Base-by-base conservation (phyloP, 2,888 invertebrate species). In the Hypercompe scribonia region DNA sequence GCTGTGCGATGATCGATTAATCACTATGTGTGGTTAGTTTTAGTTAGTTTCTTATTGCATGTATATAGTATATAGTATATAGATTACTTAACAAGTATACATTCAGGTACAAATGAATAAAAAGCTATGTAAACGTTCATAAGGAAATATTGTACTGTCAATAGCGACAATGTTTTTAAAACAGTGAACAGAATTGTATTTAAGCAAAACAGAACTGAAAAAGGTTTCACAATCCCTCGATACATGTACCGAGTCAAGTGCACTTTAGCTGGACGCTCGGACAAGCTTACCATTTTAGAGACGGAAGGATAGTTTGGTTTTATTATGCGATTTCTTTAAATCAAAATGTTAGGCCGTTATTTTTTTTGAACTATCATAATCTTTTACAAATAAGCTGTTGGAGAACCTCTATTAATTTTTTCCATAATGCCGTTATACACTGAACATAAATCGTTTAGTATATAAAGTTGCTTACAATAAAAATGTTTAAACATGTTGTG, bases 401-500 rank as follows among this genome's bases (percentile, higher is more conserved):
- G 8, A 10, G 28, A n/a, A 28, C 28, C 28, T 3, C 0, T 28
- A 54, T 54, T 28, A 11, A 13, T 54, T 54, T 58, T 28, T 28
- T 58, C 15, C 2, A 58, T 13, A 11, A 13, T 28, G 28, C 15
- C 58, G 5, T 31, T 15, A 31, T 31, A 58, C 7, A 28, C 31
- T 61, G 31, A 61, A 61, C 7, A 7, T 13, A 15, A 68, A 50
- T 46, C 34, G n/a, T n/a, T 4, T 54, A 34, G 34, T 54, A 18
- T 33, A 46, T 11, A 67, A 46, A 33, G n/a, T 50, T 33, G n/a
- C 33, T n/a, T 31, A 31, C 24, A 46, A 31, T 66, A 28, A 39
- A 46, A 66, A 21, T 21, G 31, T 66, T 66, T 66, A 66, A 31
- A 66, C 42, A 31, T 39, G 42, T 42, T 18, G 54, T 54, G 69